Evolutionary conservation across 2,888 invertebrate species (phyloP).

Genomic region (Eucera pruinosa): DNA sequence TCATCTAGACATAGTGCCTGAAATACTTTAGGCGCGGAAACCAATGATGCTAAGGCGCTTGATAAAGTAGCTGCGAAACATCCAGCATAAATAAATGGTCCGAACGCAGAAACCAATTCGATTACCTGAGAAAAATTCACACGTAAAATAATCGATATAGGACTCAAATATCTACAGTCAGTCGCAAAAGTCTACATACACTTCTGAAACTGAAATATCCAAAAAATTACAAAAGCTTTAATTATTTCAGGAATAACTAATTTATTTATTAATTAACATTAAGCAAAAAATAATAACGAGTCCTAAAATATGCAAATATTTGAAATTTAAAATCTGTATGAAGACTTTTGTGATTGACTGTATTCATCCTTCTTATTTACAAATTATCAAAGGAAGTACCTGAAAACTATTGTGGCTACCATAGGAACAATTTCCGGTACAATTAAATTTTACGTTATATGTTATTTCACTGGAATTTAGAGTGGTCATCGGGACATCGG

Average conservation of each 20-base stretch:
- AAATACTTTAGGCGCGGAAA: slow-evolving; percentile 97
- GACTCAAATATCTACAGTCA: not conserved
- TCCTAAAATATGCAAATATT: no score
- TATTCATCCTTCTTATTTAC: no score
- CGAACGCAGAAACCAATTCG: slow-evolving; percentile 92
- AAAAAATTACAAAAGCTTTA: no score
- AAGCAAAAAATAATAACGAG: no score
- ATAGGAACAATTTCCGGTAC: slow-evolving; percentile 87
- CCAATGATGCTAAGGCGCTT: slow-evolving; percentile 97
- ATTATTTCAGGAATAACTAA: no score
- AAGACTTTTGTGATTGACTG: no score
- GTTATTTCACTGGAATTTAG: slow-evolving; percentile 52
- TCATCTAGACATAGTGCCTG: slow-evolving; percentile 98
- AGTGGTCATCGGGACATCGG: slow-evolving; percentile 53
- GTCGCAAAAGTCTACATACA: no score
- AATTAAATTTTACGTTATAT: slow-evolving; percentile 86
- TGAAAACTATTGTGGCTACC: slow-evolving; percentile 93
- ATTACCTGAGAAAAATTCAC: no score
- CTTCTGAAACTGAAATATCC: no score
- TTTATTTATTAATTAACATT: no score
- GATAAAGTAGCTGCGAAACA: slow-evolving; percentile 99
- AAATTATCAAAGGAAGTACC: slow-evolving; percentile 83
- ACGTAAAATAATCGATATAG: not conserved
- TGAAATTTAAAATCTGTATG: no score
- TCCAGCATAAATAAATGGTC: slow-evolving; percentile 97